Percentiles rank a stretch among this genome's conserved stretches.
phyloP scores from a whole-genome alignment of 2,888 invertebrate genomes.

The Ligdia adustata region DNA sequence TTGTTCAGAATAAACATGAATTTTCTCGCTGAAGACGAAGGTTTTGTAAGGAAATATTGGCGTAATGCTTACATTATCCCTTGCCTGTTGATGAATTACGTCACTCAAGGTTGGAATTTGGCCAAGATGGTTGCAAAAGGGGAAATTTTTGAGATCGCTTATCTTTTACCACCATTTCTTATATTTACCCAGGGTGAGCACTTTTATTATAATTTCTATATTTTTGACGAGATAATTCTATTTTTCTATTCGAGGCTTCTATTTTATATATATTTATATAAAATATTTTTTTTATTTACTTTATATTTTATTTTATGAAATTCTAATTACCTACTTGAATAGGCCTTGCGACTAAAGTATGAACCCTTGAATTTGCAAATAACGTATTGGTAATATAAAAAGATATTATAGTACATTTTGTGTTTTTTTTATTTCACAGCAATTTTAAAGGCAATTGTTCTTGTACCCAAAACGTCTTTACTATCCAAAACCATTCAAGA shows the following conservation, averaged over 20 bases:
- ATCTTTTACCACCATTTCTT: slow-evolving; percentile 36
- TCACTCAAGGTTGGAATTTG: slow-evolving; percentile 26
- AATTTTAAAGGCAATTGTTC: slow-evolving; percentile 33
- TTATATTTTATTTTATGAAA: no score
- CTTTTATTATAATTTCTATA: not conserved
- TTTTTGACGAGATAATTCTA: no score
- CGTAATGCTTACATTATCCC: slow-evolving; percentile 34
- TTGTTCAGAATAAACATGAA: slow-evolving; percentile 41
- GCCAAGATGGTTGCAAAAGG: slow-evolving; percentile 18
- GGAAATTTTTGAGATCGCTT: slow-evolving; percentile 35
- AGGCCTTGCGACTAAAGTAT: no score
- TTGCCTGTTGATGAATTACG: slow-evolving; percentile 25
- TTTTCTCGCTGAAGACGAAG: slow-evolving; percentile 31
- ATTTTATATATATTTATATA: no score
- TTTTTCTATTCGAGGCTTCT: no score
- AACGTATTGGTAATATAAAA: not conserved
- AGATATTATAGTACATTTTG: not conserved
- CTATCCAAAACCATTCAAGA: slow-evolving; percentile 39
- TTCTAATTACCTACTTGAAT: no score
- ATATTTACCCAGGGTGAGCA: slow-evolving; percentile 38
- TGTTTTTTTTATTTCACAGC: slow-evolving; percentile 34
- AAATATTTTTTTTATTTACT: no score
- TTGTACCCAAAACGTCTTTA: slow-evolving; percentile 34
- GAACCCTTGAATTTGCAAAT: not conserved
- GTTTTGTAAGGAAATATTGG: slow-evolving; percentile 38